These are phyloP conservation scores for Stictonetta naevosa DNA, from an alignment of 2,113 vertebrate genomes.

Conservation along the genomic window DNA sequence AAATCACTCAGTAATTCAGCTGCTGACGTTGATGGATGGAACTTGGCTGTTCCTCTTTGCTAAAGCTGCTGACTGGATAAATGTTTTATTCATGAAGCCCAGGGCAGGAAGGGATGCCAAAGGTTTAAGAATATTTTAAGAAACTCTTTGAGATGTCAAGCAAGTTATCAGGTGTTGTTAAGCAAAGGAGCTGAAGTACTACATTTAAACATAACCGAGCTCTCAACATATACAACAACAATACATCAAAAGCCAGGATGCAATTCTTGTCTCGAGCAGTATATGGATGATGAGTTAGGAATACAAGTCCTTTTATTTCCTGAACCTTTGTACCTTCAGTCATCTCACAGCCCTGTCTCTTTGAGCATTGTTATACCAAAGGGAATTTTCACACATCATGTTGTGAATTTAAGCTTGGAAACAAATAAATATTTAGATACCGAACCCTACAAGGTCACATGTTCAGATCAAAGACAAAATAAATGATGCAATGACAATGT, in stretches of 20 bases:
- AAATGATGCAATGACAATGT: neutral
- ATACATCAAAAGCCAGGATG: constrained; percentile 51
- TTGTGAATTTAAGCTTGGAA: neutral
- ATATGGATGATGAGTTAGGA: constrained; percentile 9
- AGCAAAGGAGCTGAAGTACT: constrained; percentile 78
- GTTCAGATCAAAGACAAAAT: neutral
- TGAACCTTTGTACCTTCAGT: constrained; percentile 3
- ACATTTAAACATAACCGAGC: constrained; percentile 64
- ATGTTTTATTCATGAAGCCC: constrained; percentile 91
- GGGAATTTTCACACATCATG: neutral
- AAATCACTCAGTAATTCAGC: constrained; percentile 79
- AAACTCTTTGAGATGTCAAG: constrained; percentile 85
- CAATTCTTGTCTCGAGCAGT: neutral
- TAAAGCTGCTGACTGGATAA: constrained; percentile 88
- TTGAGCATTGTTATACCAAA: neutral
- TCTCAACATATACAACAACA: constrained; percentile 35
- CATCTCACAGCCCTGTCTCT: constrained; percentile 20
- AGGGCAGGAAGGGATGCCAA: constrained; percentile 84
- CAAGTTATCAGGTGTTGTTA: constrained; percentile 84
- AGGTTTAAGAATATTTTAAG: constrained; percentile 92
- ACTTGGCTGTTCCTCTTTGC: constrained; percentile 81
- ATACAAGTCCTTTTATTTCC: constrained; percentile 12
- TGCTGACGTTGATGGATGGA: constrained; percentile 89
- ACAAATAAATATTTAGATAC: constrained; percentile 7
- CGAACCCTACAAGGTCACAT: neutral